Evolutionary conservation across 2,797 vertebrate genomes (phyloP).

Genomic region (Molossus molossus): DNA sequence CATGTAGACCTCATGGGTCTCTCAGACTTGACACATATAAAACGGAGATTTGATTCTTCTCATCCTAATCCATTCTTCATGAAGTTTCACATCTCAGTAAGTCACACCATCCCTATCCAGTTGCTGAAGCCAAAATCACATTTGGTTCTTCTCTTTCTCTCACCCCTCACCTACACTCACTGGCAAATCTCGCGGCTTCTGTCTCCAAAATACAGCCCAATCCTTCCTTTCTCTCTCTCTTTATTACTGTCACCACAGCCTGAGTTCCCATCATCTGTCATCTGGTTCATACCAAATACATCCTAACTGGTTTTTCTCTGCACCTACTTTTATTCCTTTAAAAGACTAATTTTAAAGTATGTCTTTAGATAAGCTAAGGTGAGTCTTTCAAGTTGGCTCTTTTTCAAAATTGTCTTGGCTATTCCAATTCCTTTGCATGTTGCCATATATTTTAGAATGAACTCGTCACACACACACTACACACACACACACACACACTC

Average conservation of each 20-base stretch:
- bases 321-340: background rate
- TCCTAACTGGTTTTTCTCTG: background rate
- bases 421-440: background rate
- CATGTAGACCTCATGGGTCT: background rate
- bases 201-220: background rate
- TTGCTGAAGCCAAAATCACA: background rate
- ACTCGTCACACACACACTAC: background rate
- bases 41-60: background rate
- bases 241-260: background rate
- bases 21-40: background rate
- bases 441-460: constrained; percentile 41
- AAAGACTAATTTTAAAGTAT: background rate
- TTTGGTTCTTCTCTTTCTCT: background rate
- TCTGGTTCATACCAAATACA: background rate
- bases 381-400: constrained; percentile 4
- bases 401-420: constrained; percentile 48
- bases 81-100: background rate
- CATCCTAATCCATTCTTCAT: background rate
- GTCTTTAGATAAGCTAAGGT: background rate
- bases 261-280: background rate
- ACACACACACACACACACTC: background rate
- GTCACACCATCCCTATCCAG: background rate
- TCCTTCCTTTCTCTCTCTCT: background rate
- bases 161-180: background rate
- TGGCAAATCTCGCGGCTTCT: background rate